phyloP scores from a whole-genome alignment of 2,797 vertebrate species.

The Hylomyscus alleni region DNA sequence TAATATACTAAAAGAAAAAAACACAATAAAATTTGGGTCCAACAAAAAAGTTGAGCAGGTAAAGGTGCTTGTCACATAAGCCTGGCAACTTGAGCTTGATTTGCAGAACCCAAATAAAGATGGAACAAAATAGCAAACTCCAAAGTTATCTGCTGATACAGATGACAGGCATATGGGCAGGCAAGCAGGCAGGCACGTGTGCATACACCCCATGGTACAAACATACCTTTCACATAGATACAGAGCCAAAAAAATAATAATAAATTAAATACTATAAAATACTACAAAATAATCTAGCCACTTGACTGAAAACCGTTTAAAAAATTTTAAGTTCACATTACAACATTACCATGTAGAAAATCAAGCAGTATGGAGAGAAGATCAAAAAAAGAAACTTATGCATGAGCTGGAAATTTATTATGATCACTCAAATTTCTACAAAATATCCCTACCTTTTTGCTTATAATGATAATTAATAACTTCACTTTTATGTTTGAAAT shows the following conservation, averaged over 20 bases:
- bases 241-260: neutral
- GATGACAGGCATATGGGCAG: no score
- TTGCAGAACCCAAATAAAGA: neutral
- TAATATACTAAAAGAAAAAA: neutral
- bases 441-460: neutral
- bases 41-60: neutral
- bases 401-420: neutral
- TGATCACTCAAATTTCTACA: neutral
- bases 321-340: neutral
- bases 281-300: conserved; percentile 14
- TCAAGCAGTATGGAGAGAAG: neutral
- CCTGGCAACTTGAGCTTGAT: neutral
- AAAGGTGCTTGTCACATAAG: neutral
- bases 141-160: neutral
- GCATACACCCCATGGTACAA: neutral
- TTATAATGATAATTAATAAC: neutral
- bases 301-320: conserved; percentile 2
- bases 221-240: neutral
- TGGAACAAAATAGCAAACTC: neutral
- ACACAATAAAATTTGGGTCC: neutral
- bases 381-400: neutral
- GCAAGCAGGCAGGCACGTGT: neutral
- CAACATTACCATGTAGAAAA: neutral
- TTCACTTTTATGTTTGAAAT: conserved; percentile 33
- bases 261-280: neutral